These are phyloP conservation scores for Zhuqinia jingwanae DNA, from an alignment of 2,888 invertebrate genomes.

Conservation along the genomic window DNA sequence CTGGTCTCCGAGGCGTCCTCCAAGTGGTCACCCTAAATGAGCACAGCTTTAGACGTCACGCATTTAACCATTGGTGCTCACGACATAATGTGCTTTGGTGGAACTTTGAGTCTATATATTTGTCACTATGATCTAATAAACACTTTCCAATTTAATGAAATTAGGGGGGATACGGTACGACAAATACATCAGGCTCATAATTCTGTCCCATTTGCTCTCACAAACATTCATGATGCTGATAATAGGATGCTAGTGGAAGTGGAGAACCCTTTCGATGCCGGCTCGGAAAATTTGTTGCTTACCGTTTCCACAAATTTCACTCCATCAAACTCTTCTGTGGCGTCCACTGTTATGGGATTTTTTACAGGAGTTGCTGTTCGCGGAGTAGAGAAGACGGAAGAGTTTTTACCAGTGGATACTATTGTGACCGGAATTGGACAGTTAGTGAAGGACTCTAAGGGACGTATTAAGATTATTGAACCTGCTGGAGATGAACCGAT, in stretches of 20 bases:
- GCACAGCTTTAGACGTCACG: conserved; percentile 76
- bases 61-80: conserved; percentile 77
- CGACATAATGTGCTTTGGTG: conserved; percentile 28
- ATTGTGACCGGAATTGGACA: conserved; percentile 77
- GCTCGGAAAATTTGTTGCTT: conserved; percentile 72
- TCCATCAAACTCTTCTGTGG: conserved; percentile 75
- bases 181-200: conserved; percentile 75
- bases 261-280: conserved; percentile 76
- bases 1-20: conserved; percentile 76
- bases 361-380: conserved; percentile 77
- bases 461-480: conserved; percentile 71
- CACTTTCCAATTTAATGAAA: conserved; percentile 56
- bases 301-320: conserved; percentile 77
- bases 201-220: conserved; percentile 77
- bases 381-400: conserved; percentile 78
- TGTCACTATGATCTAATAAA: conserved; percentile 52
- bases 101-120: conserved; percentile 22
- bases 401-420: conserved; percentile 76
- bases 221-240: conserved; percentile 44
- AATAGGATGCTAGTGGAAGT: conserved; percentile 72
- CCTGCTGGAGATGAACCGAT: conserved; percentile 63
- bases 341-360: conserved; percentile 78
- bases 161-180: conserved; percentile 77
- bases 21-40: conserved; percentile 78
- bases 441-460: conserved; percentile 70